Conservation (phyloP, 1,140 invertebrate genomes). For the Triops cancriformis region DNA sequence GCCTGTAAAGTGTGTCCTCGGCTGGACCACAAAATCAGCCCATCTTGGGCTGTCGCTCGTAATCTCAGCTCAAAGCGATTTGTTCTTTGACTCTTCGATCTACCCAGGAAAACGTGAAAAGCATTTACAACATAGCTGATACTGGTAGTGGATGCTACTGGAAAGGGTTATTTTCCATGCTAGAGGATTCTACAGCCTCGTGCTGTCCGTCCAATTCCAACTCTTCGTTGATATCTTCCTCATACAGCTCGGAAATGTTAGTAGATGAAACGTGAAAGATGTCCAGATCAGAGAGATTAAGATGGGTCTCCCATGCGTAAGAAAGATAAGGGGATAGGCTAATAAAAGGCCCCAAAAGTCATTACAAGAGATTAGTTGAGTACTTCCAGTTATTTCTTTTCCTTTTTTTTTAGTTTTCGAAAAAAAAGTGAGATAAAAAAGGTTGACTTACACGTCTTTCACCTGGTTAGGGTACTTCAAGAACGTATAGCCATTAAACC, state of each 20-base stretch:
- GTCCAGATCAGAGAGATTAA: constrained; percentile 20
- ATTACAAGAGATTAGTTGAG: not conserved
- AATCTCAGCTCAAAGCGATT: constrained; percentile 64
- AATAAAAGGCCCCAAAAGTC: constrained; percentile 14
- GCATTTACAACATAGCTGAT: constrained; percentile 13
- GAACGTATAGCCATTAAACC: constrained; percentile 55
- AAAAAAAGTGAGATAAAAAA: not conserved
- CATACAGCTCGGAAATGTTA: constrained; percentile 37
- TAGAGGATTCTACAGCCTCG: constrained; percentile 37
- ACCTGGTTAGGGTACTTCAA: constrained; percentile 53
- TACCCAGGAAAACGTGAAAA: constrained; percentile 33
- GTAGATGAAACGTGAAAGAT: constrained; percentile 28
- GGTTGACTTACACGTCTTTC: constrained; percentile 46
- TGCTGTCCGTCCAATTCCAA: constrained; percentile 38
- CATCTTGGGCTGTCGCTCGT: constrained; percentile 53
- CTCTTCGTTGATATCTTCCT: constrained; percentile 42
- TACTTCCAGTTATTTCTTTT: constrained; percentile 14
- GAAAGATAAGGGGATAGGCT: constrained; percentile 18
- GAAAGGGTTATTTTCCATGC: constrained; percentile 12
- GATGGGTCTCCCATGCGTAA: constrained; percentile 16
- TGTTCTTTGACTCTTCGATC: constrained; percentile 50
- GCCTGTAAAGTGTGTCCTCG: constrained; percentile 43
- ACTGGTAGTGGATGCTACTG: not conserved
- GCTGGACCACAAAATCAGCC: constrained; percentile 59
- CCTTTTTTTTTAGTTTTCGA: constrained; percentile 22